phyloP scores from a whole-genome alignment of 2,113 vertebrate species.

The Thinocorus orbignyianus region DNA sequence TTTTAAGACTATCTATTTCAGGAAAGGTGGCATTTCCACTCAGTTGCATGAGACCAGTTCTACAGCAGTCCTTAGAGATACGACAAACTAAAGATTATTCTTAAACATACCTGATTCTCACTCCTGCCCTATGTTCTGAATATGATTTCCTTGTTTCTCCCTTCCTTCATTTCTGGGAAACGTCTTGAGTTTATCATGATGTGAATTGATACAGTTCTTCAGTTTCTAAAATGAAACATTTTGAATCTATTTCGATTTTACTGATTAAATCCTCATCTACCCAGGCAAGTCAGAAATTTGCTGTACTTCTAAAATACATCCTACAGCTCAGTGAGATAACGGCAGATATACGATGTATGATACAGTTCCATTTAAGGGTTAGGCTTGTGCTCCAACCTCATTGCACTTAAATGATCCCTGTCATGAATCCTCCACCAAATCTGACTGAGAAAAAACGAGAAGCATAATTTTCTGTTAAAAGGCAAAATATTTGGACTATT shows the following conservation, averaged over 20 bases:
- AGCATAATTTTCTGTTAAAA: neutral
- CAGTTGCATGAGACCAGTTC: neutral
- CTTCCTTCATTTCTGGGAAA: neutral
- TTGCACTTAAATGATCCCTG: neutral
- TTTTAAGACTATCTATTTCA: neutral
- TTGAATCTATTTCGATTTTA: neutral
- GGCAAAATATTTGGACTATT: neutral
- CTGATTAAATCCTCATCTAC: neutral
- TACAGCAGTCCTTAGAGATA: neutral
- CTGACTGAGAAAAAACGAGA: neutral
- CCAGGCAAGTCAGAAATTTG: neutral
- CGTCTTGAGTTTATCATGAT: neutral
- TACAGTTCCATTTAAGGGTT: neutral
- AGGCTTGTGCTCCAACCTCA: neutral
- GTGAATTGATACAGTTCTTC: neutral
- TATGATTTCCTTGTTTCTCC: neutral
- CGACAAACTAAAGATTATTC: neutral
- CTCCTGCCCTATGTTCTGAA: neutral
- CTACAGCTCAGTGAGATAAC: neutral
- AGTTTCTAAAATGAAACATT: neutral
- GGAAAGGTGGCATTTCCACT: neutral
- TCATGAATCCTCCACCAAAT: neutral
- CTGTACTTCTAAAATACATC: neutral
- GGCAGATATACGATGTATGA: neutral
- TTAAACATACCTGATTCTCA: neutral